Conservation (phyloP, 2,113 vertebrate genomes). For the Xenopus tropicalis region DNA sequence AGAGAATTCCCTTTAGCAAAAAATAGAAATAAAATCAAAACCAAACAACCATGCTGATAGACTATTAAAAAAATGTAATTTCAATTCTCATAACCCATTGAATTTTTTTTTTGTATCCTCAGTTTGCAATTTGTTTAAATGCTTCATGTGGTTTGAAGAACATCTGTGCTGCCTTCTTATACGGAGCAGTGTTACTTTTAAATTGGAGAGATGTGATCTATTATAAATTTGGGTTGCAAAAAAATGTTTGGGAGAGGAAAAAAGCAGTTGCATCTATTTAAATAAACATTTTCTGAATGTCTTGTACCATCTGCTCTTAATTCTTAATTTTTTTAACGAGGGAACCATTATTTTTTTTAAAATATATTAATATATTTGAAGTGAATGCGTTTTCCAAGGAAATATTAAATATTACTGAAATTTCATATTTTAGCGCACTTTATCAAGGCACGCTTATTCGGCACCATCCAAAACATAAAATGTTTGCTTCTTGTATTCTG, state of each 20-base stretch:
- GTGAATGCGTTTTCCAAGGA: neutral
- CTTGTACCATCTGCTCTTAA: neutral
- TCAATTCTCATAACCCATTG: slow-evolving; percentile 56
- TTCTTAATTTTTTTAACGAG: neutral
- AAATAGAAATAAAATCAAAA: no score
- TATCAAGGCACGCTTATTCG: slow-evolving; percentile 13
- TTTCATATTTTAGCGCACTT: neutral
- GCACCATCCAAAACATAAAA: neutral
- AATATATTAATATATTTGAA: neutral
- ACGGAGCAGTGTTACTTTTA: slow-evolving; percentile 62
- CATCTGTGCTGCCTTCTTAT: slow-evolving; percentile 71
- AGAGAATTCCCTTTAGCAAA: slow-evolving; percentile 60
- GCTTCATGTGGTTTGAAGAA: slow-evolving; percentile 70
- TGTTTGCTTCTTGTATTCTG: slow-evolving; percentile 1
- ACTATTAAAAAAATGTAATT: slow-evolving; percentile 55
- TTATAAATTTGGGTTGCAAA: slow-evolving; percentile 62
- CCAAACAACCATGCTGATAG: no score
- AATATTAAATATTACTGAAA: neutral
- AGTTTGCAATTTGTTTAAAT: slow-evolving; percentile 72
- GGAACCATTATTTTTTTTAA: neutral
- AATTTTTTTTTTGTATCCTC: slow-evolving; percentile 54
- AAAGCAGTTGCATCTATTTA: slow-evolving; percentile 1
- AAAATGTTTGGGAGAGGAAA: slow-evolving; percentile 42
- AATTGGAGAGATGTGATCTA: slow-evolving; percentile 68
- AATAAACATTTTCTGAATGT: neutral